Conservation (phyloP, 1,140 invertebrate genomes). For the Lasaia peninsularis region DNA sequence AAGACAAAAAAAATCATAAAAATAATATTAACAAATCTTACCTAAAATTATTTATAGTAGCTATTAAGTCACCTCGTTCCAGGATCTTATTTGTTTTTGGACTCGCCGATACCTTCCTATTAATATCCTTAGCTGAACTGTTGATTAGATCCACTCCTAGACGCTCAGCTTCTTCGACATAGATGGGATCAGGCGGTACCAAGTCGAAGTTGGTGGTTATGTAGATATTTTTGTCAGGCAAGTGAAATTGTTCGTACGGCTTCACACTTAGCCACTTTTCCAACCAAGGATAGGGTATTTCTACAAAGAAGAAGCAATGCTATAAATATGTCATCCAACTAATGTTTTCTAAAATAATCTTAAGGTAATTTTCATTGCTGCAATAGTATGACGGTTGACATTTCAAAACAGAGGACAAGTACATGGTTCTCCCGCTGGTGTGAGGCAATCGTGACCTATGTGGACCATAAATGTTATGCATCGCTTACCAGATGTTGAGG, state of each 20-base stretch:
- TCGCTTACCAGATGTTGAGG: too few relatives aligned
- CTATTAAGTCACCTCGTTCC: slow-evolving; percentile 53
- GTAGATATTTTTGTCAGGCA: slow-evolving; percentile 90
- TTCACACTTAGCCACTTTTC: slow-evolving; percentile 79
- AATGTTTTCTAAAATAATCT: too few relatives aligned
- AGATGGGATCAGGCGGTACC: slow-evolving; percentile 56
- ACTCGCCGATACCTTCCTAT: slow-evolving; percentile 36
- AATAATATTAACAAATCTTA: slow-evolving; percentile 11
- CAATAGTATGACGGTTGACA: too few relatives aligned
- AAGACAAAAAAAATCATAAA: background rate
- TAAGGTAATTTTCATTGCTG: too few relatives aligned
- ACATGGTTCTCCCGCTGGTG: too few relatives aligned
- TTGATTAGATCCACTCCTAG: slow-evolving; percentile 42
- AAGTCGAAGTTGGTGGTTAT: slow-evolving; percentile 90
- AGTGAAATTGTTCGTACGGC: slow-evolving; percentile 78
- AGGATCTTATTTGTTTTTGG: slow-evolving; percentile 29
- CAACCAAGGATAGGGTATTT: slow-evolving; percentile 79
- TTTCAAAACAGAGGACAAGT: too few relatives aligned
- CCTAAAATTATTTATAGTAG: slow-evolving; percentile 64
- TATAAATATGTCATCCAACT: too few relatives aligned
- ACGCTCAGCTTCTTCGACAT: slow-evolving; percentile 41
- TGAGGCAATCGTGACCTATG: too few relatives aligned
- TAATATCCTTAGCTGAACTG: slow-evolving; percentile 46
- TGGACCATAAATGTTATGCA: too few relatives aligned
- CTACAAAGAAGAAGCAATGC: too few relatives aligned